Evolutionary conservation across 64 coral and sea anemone genomes (phyloP).

Genomic region (Anthopleura sola): DNA sequence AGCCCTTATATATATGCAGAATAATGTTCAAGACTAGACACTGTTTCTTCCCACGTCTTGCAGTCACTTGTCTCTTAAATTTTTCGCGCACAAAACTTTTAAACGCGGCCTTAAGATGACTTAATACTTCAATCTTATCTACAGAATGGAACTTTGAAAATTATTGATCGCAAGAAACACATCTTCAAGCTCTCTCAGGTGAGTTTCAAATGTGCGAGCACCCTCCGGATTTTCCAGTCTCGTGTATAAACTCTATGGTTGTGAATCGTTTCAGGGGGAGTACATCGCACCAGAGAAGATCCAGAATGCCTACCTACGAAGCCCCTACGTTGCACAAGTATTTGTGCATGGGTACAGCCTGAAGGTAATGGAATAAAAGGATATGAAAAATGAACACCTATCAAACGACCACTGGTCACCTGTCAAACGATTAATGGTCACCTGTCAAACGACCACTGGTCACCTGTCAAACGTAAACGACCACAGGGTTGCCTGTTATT

Average conservation of each 20-base stretch:
- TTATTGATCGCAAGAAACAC: conserved; percentile 93
- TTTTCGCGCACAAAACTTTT: no score
- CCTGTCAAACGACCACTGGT: no score
- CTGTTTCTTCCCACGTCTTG: no score
- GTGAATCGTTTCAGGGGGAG: conserved; percentile 43
- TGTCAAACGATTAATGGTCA: no score
- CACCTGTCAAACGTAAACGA: no score
- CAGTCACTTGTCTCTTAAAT: no score
- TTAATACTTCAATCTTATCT: not conserved
- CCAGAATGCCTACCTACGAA: conserved; percentile 70
- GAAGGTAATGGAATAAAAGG: conserved; percentile 37
- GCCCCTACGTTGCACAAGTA: conserved; percentile 65
- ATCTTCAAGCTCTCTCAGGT: conserved; percentile 97
- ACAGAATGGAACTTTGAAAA: conserved; percentile 89
- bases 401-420: no score
- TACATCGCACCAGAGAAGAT: conserved; percentile 84
- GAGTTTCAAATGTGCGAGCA: not conserved
- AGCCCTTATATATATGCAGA: no score
- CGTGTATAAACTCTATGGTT: not conserved
- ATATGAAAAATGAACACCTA: not conserved
- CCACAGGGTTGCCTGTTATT: no score
- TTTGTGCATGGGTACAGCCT: conserved; percentile 70
- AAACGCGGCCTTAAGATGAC: no score
- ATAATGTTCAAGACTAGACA: no score
- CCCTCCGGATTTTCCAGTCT: not conserved